These are phyloP conservation scores for Heliconius cydno DNA, from an alignment of 2,888 invertebrate genomes.

Conservation along the genomic window DNA sequence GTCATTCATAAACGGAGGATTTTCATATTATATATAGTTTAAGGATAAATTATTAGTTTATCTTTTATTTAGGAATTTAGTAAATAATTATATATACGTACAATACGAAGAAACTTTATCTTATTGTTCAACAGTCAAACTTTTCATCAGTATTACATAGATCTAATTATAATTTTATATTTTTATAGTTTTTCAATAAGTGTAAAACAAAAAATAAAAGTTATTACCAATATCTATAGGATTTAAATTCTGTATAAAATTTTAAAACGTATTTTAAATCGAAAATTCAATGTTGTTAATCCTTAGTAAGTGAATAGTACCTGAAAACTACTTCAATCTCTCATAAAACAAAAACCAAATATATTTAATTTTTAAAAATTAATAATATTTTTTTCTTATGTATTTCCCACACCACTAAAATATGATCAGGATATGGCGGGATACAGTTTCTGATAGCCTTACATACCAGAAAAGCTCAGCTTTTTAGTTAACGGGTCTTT, in stretches of 20 bases:
- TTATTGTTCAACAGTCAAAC: too few relatives aligned
- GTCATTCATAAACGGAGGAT: too few relatives aligned
- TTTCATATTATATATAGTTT: too few relatives aligned
- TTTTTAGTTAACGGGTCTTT: not conserved
- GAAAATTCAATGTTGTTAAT: not conserved
- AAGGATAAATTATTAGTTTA: too few relatives aligned
- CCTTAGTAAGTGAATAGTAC: conserved; percentile 12
- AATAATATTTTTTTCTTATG: not conserved
- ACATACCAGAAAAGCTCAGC: too few relatives aligned
- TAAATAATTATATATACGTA: too few relatives aligned
- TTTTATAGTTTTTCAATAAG: not conserved
- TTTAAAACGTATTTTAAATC: not conserved
- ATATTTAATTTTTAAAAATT: not conserved
- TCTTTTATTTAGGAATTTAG: too few relatives aligned
- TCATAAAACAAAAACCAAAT: not conserved
- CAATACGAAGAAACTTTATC: too few relatives aligned
- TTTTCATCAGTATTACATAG: too few relatives aligned
- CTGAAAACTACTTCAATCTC: conserved; percentile 12
- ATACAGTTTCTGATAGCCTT: too few relatives aligned
- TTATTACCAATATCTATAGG: not conserved
- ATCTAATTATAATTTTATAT: too few relatives aligned
- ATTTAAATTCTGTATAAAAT: not conserved
- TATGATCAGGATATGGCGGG: too few relatives aligned
- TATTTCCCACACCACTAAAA: not conserved
- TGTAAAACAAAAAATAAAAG: not conserved